phyloP scores from a whole-genome alignment of 23 tunicate species.

The Styela clava region DNA sequence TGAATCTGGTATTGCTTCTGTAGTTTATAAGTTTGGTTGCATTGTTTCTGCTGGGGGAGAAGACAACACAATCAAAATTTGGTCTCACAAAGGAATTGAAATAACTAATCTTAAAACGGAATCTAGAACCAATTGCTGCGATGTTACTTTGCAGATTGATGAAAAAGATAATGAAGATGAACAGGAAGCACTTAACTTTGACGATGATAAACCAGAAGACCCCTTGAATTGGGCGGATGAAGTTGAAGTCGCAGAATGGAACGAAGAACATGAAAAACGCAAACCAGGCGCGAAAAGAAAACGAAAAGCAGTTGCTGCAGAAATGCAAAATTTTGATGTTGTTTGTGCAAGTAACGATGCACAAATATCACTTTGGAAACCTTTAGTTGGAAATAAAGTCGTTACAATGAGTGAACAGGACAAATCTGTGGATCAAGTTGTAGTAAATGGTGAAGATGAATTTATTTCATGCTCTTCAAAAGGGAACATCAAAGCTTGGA shows the following conservation, averaged over 20 bases:
- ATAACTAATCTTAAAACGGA: conserved; percentile 30
- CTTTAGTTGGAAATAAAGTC: conserved; percentile 15
- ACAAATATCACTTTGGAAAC: conserved; percentile 15
- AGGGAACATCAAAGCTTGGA: conserved; percentile 19
- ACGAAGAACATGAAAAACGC: conserved; percentile 28
- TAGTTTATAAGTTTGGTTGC: conserved; percentile 33
- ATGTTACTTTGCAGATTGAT: conserved; percentile 3
- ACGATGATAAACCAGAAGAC: background rate
- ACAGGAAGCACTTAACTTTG: background rate
- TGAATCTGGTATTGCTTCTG: conserved; percentile 25
- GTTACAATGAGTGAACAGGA: conserved; percentile 6
- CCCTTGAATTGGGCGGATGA: conserved; percentile 29
- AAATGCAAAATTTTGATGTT: conserved; percentile 19
- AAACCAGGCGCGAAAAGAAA: conserved; percentile 32
- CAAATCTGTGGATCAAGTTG: background rate
- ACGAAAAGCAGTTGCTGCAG: background rate
- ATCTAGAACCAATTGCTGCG: conserved; percentile 35
- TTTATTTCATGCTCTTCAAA: conserved; percentile 1
- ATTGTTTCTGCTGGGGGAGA: conserved; percentile 39
- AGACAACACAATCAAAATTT: conserved; percentile 14
- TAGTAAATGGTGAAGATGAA: background rate
- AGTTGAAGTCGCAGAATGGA: conserved; percentile 42
- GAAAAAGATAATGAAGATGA: background rate
- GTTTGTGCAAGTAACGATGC: conserved; percentile 23
- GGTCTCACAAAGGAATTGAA: conserved; percentile 40